Base-by-base conservation (phyloP, 2,888 invertebrate genomes). In the Drosophila gaucha region DNA sequence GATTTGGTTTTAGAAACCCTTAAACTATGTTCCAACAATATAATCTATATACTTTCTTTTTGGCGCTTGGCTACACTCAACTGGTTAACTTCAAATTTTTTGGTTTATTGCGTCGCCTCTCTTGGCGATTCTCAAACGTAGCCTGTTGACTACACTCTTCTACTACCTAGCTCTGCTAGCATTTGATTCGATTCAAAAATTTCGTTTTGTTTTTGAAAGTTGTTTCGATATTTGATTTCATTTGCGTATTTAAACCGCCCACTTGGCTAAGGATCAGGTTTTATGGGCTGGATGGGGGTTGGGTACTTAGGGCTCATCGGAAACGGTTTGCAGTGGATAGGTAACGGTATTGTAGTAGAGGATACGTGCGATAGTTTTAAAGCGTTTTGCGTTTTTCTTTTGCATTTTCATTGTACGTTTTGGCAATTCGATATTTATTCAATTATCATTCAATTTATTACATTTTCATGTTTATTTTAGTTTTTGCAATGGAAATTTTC, bases 351-450 rank as follows among this genome's bases (percentile, higher is more conserved):
- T 90, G 82, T 90, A 90, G 85, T 90, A 90, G 67, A 90, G 90
- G 90, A 90, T 90, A 84, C 90, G 90, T 90, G 90, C 90, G 90
- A 90, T 90, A 86, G 90, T 89, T 89, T 89, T 90, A 89, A 88
- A 90, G 89, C 90, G 90, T 89, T 90, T 90, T 73, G 90, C 90
- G 88, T 90, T 90, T 90, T 90, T 90, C 90, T 90, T 89, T 90
- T 89, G 88, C 90, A 90, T 89, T 88, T 87, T 75, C 70, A 72
- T 74, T 69, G 70, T 67, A 75, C 70, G 73, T 68, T 68, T 67
- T 39, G 54, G 62, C 67, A 70, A 67, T 51, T 50, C 46, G 38
- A 78, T 67, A 36, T 70, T 57, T 57, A 55, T 60, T 52, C 49
- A 60, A 73, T 69, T 63, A 36, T 67, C 36, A 65, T 52, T 51